Base-by-base conservation (phyloP, 2,888 invertebrate species). In the Therioaphis trifolii region DNA sequence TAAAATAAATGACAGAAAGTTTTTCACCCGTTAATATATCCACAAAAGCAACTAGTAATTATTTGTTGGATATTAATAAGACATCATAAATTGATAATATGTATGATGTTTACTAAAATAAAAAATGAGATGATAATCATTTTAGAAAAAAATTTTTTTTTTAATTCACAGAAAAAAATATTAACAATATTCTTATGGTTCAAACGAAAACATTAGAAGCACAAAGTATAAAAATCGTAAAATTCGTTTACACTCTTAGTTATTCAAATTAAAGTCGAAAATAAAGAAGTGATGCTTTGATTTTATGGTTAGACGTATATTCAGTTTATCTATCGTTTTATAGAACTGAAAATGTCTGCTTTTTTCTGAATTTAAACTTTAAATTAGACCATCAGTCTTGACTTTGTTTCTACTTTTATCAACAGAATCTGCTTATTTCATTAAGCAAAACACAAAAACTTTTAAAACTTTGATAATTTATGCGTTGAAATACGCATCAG, bases 381-480 rank as follows among this genome's bases (percentile, higher is more conserved):
- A 80, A 71, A 71, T 71, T 29, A 61, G 21, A 66, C 29, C 21
- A 15, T 71, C 21, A n/a, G 43, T 72, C 58, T 58, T 15, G 12
- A 71, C 71, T 71, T 55, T 77, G 66, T 24, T 58, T 27, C 29
- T 40, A 71, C 71, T 80, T 72, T 80, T 71, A 80, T 80, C 80
- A 43, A 21, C 58, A 29, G 2, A 40, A 80, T 80, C 71, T 46
- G 71, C 58, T 72, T 61, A 58, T 80, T 71, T 80, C 43, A 61
- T 71, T 55, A 79, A 58, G 40, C 55, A 11, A 46, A 29, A 21
- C 15, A 58, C 46, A 46, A n/a, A 35, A 80, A 71, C 27, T 29
- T 58, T 71, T 61, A 58, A 71, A 72, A 69, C 71, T 49, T 80
- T 29, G 29, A 58, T 43, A 61, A 46, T 72, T 80, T 61, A 61